Conservation (phyloP, 2,797 vertebrate species). For the Odontamblyopus rebecca region DNA sequence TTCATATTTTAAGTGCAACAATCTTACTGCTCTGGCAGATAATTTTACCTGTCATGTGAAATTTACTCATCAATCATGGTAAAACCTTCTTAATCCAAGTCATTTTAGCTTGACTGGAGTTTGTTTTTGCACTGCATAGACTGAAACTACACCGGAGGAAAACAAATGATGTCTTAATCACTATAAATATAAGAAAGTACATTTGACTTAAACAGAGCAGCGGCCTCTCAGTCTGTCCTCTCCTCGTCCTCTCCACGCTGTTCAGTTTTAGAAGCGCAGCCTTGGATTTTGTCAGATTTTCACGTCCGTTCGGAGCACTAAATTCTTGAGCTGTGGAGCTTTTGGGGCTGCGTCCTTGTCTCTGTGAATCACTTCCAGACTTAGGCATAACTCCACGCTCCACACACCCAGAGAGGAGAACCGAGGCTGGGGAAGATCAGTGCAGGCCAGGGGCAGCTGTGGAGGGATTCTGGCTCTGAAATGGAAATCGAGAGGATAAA, state of each 20-base stretch:
- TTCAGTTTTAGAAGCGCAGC: neutral
- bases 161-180: neutral
- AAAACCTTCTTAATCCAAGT: too few relatives aligned
- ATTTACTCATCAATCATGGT: too few relatives aligned
- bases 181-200: neutral
- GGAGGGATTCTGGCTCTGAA: neutral
- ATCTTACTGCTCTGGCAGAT: too few relatives aligned
- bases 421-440: constrained; percentile 28
- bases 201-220: neutral
- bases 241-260: neutral
- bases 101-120: too few relatives aligned
- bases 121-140: too few relatives aligned
- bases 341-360: constrained; percentile 1
- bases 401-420: neutral
- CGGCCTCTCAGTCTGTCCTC: neutral
- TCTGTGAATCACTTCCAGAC: constrained; percentile 5
- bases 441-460: constrained; percentile 21
- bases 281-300: constrained; percentile 10
- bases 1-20: too few relatives aligned
- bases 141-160: neutral
- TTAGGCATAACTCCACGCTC: neutral
- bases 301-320: neutral
- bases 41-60: too few relatives aligned
- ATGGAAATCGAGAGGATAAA: neutral
- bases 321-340: neutral